A percentile compares a stretch with the other conserved stretches of the same genome.
phyloP scores from a whole-genome alignment of 2,797 vertebrate species.

The Okamejei kenojei region DNA sequence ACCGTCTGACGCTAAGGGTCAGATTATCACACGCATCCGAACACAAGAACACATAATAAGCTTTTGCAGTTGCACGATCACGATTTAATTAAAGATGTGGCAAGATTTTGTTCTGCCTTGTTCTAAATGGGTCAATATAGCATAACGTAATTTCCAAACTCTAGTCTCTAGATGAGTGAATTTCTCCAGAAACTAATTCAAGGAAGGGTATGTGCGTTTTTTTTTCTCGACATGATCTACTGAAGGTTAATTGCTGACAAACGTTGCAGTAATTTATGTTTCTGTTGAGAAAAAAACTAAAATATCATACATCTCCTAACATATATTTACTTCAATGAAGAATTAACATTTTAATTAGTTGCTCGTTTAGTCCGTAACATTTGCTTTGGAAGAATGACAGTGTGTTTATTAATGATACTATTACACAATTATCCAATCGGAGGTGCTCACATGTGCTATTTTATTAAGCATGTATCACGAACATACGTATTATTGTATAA shows the following conservation, averaged over 20 bases:
- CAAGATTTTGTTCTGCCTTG: slow-evolving; percentile 12
- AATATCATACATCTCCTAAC: neutral
- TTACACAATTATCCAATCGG: neutral
- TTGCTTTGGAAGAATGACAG: neutral
- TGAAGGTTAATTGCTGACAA: neutral
- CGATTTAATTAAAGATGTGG: slow-evolving; percentile 25
- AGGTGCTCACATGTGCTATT: neutral
- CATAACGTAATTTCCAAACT: neutral
- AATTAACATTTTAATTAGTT: slow-evolving; percentile 22
- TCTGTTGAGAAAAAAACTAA: neutral
- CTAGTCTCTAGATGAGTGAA: slow-evolving; percentile 15
- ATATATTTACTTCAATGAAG: neutral
- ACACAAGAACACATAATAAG: neutral
- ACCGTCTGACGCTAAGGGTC: neutral
- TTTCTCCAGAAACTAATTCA: neutral
- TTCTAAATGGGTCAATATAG: slow-evolving; percentile 10
- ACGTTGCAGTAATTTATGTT: neutral
- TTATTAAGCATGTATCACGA: neutral
- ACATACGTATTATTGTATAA: neutral
- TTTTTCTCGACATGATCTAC: neutral
- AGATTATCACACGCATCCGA: slow-evolving; percentile 25
- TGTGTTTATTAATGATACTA: neutral
- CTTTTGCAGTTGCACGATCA: slow-evolving; percentile 9
- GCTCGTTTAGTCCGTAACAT: neutral
- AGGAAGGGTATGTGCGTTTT: neutral